Percentiles rank a stretch among this genome's conserved stretches.
phyloP scores from a whole-genome alignment of 1,140 invertebrate genomes.

The Sarcophaga peregrina region DNA sequence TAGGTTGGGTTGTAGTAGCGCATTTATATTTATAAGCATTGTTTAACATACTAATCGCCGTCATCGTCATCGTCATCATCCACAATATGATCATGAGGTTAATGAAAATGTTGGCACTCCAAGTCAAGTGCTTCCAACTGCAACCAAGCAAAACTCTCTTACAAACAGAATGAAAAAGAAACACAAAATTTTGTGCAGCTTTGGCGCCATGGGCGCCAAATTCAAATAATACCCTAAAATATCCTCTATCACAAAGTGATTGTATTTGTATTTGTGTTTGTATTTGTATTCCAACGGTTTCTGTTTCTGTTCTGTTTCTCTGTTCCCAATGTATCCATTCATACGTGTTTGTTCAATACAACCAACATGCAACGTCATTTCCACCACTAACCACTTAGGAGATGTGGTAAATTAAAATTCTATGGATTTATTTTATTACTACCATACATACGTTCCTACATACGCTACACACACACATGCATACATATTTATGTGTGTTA shows the following conservation, averaged over 20 bases:
- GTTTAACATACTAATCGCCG: background rate
- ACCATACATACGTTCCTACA: too few species aligned
- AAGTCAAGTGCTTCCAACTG: conserved; percentile 64
- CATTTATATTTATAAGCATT: conserved; percentile 35
- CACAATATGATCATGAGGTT: conserved; percentile 52
- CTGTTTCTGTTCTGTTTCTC: too few species aligned
- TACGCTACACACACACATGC: too few species aligned
- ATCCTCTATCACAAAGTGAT: background rate
- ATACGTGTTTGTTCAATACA: background rate
- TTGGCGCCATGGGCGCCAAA: conserved; percentile 40
- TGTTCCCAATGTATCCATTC: background rate
- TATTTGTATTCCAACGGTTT: too few species aligned
- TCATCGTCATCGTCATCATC: conserved; percentile 44
- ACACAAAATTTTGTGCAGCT: background rate
- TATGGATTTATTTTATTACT: background rate
- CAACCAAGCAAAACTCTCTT: conserved; percentile 44
- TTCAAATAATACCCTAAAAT: conserved; percentile 29
- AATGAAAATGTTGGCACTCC: conserved; percentile 66
- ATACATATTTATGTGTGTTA: too few species aligned
- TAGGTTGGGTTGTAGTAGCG: conserved; percentile 38
- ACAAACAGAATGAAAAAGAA: conserved; percentile 22
- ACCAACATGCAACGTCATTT: conserved; percentile 1
- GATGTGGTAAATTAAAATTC: conserved; percentile 37
- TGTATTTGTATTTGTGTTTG: too few species aligned
- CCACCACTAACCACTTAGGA: background rate